Evolutionary conservation across 30 jellyfish, hydroid and myxozoan species (phyloP).

Genomic region (Chironex yamaguchii): DNA sequence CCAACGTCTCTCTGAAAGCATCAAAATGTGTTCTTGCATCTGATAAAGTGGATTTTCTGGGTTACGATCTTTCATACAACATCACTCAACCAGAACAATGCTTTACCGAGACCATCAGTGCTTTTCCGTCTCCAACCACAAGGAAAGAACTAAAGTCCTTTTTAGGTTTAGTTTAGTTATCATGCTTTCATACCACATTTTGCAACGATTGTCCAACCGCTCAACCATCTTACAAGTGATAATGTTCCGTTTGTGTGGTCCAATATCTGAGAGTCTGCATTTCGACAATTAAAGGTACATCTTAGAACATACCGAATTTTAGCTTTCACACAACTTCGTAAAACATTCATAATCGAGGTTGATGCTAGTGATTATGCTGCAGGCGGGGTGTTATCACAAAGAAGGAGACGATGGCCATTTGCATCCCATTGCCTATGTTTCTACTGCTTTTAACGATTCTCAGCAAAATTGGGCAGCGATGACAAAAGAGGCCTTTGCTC

Average conservation of each 20-base stretch:
- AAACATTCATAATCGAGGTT: no score
- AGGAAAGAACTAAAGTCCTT: conserved; percentile 16
- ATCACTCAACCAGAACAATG: conserved; percentile 1
- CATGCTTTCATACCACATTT: conserved; percentile 8
- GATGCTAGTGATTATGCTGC: conserved; percentile 26
- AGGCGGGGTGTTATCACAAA: conserved; percentile 16
- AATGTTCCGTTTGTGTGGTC: background rate
- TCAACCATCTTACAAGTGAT: conserved; percentile 3
- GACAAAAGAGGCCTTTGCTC: conserved; percentile 53
- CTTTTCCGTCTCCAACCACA: conserved; percentile 11
- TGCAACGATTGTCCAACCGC: conserved; percentile 1
- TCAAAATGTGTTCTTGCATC: conserved; percentile 24
- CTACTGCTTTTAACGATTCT: background rate
- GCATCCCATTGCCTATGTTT: conserved; percentile 11
- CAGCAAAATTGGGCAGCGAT: conserved; percentile 19
- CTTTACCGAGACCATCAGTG: background rate
- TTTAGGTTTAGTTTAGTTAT: conserved; percentile 42
- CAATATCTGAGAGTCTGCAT: conserved; percentile 1
- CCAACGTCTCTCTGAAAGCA: conserved; percentile 18
- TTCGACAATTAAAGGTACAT: background rate
- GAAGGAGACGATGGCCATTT: background rate
- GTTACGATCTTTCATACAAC: background rate
- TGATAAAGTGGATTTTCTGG: conserved; percentile 9
- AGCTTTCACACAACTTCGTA: background rate
- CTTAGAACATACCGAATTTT: no score